Evolutionary conservation across 2,888 invertebrate species (phyloP).

Genomic region (Camptogramma bilineatum): DNA sequence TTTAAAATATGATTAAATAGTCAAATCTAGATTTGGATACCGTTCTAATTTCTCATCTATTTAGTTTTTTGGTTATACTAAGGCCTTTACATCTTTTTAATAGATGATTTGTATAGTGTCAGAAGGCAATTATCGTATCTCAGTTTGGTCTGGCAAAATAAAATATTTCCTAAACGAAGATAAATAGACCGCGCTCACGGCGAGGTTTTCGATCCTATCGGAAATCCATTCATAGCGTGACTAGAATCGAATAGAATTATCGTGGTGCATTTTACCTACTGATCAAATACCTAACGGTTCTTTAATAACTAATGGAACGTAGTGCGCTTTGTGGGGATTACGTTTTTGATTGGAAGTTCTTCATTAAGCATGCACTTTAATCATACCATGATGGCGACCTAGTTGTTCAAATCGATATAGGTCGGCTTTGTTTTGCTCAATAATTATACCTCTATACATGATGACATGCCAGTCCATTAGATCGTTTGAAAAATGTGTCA

Average conservation of each 20-base stretch:
- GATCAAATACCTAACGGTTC: conserved; percentile 27
- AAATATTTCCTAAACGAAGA: conserved; percentile 44
- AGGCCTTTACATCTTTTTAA: too few species aligned
- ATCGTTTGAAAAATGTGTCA: conserved; percentile 14
- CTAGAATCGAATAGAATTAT: conserved; percentile 41
- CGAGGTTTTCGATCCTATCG: conserved; percentile 42
- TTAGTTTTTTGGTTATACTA: not conserved
- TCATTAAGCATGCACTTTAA: conserved; percentile 34
- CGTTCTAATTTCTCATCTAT: not conserved
- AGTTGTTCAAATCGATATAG: conserved; percentile 29
- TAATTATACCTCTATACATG: conserved; percentile 10
- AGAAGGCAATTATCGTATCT: conserved; percentile 14
- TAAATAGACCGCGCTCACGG: conserved; percentile 41
- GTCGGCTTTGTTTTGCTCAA: conserved; percentile 28
- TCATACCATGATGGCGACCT: conserved; percentile 32
- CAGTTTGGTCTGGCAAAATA: conserved; percentile 21
- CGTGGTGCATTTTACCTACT: conserved; percentile 29
- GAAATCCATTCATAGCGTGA: conserved; percentile 44
- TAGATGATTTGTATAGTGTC: too few species aligned
- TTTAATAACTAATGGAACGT: conserved; percentile 35
- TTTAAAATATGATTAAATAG: too few species aligned
- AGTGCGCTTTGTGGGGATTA: conserved; percentile 28
- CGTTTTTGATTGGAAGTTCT: conserved; percentile 26
- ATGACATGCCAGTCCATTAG: conserved; percentile 17
- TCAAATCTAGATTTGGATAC: too few species aligned